Evolutionary conservation across 2,113 vertebrate genomes (phyloP).

Genomic region (Callaeas wilsoni): DNA sequence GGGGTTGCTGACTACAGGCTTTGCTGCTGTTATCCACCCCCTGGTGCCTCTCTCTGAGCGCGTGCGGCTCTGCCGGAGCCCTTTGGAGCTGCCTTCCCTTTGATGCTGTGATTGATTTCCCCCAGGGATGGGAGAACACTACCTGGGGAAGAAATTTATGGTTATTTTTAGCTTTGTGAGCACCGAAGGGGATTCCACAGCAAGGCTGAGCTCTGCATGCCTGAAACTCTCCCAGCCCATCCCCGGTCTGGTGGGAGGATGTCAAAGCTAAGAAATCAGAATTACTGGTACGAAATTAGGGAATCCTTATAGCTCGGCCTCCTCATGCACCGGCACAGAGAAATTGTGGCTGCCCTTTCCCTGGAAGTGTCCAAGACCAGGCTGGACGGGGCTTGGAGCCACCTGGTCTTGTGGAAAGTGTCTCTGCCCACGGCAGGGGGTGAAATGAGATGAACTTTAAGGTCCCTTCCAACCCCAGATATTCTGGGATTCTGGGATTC

Average conservation of each 20-base stretch:
- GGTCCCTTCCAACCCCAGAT: background rate
- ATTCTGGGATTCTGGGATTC: background rate
- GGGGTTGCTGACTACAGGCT: background rate
- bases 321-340: background rate
- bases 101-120: conserved; percentile 67
- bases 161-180: conserved; percentile 51
- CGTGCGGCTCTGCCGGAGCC: background rate
- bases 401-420: rapidly evolving
- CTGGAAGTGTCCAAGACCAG: background rate
- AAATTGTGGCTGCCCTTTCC: background rate
- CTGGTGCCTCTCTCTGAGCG: background rate
- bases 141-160: conserved; percentile 64
- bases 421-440: background rate
- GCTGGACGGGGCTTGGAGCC: rapidly evolving
- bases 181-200: conserved; percentile 1
- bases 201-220: background rate
- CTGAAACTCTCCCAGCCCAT: background rate
- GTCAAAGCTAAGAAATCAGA: background rate
- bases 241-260: background rate
- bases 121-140: conserved; percentile 36
- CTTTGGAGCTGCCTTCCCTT: conserved; percentile 62
- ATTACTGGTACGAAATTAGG: background rate
- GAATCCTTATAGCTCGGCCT: background rate
- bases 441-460: background rate
- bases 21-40: background rate